Base-by-base conservation (phyloP, 2,888 invertebrate genomes). In the Mesochorus sp. region DNA sequence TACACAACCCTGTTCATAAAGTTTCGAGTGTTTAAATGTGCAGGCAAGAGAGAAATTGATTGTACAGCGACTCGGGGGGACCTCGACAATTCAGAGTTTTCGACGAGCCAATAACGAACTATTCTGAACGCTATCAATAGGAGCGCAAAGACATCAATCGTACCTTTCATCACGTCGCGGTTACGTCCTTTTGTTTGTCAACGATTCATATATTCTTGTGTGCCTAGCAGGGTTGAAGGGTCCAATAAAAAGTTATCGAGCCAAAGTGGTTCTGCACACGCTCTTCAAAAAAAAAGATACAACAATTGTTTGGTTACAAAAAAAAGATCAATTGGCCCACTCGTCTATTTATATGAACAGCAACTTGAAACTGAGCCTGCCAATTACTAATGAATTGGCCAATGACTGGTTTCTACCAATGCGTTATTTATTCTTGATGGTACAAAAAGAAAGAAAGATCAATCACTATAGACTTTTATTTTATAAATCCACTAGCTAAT, bases 11-110 rank as follows among this genome's bases (percentile, higher is more conserved):
- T 17, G 59, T 44, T 26, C 10, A n/a, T 53, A 12, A 34, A 76
- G 47, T 76, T 68, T 72, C 61, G 55, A 77, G 67, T 21, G 28
- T 24, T 62, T 62, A 21, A 24, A 21, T 39, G 47, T 44, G 10
- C 14, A 49, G 53, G 17, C 6, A 26, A 64, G 34, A 4, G 34
- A 14, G 12, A 24, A n/a, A 17, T 37, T 59, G 31, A 10, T 47
- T 37, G 49, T n/a, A n/a, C n/a, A n/a, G 49, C 21, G 72, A 71
- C 10, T 49, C 68, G 39, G 44, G n/a, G n/a, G n/a, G 68, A 51
- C 26, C 55, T 71, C 77, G 76, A 76, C 81, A 79, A 83, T 80
- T 80, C 68, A 76, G 79, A 80, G 78, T 74, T 83, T 80, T 68
- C 57, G 39, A 14, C 10, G 14, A 12, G 47, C 59, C 26, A 59